Evolutionary conservation across 1,140 invertebrate species (phyloP), one percentile per base, ranked within the genome.

Genomic region (Pinna nobilis): DNA sequence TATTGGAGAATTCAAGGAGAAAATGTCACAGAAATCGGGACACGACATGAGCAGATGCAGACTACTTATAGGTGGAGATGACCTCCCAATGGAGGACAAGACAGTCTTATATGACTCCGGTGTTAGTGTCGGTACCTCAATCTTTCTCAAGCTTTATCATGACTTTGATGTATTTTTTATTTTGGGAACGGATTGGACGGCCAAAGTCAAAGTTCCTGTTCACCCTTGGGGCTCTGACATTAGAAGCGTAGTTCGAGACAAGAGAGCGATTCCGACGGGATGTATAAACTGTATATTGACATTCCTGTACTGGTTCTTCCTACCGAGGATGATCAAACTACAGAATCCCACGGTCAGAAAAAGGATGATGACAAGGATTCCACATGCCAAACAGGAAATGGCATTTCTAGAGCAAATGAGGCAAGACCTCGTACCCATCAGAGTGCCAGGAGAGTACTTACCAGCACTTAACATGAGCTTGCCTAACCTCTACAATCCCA

Each of bases 1-100:
- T 28, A 64, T 86, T 11, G 73, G 63, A 30, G 68, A 63, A 5
- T 80, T 86, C 63, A 81, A 82, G 35, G 55, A 77, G 39, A 78
- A 82, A 47, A 79, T 86, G n/a, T 76, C 82, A 41, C 69, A 77
- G 68, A 86, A 86, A 75, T 82, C 85, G 37, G 82, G 82, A 11
- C 69, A 83, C 23, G 72, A 81, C 1, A 76, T 84, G 18, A 71
- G 69, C 23, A 67, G 74, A 44, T 78, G 80, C 53, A 44, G 74
- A 30, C 67, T 85, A 13, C 55, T 85, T 9, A 63, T 82, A 51
- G 73, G 78, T 47, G 85, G 85, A 30, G 69, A 79, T 25, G 74
- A 79, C 47, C 20, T 86, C 1, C 57, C 32, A 28, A 77, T 76
- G 3, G 37, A 70, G 28, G 77, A 82, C 39, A 51, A 74, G 1